These are phyloP conservation scores for Serilophus lunatus DNA, from an alignment of 2,113 vertebrate genomes.

Conservation along the genomic window DNA sequence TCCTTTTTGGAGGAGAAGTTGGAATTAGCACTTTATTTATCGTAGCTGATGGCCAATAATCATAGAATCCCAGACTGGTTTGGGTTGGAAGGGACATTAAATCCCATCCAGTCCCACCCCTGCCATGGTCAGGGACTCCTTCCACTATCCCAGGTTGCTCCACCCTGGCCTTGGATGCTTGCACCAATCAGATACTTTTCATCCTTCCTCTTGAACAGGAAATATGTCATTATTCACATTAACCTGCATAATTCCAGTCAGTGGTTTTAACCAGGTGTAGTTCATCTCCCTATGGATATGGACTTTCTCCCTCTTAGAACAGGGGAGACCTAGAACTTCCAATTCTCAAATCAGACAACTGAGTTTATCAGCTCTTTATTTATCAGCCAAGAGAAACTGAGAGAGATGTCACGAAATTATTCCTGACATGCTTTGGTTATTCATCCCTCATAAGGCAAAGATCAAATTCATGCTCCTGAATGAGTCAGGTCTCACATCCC, in stretches of 20 bases:
- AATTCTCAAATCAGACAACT: background rate
- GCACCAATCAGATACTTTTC: background rate
- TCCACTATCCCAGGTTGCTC: background rate
- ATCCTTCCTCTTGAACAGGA: background rate
- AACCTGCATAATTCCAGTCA: background rate
- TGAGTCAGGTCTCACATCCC: background rate
- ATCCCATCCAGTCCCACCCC: background rate
- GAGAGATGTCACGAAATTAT: background rate
- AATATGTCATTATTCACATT: background rate
- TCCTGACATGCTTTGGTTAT: fast-evolving
- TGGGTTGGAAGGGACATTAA: background rate
- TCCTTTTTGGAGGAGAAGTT: background rate
- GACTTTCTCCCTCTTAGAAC: background rate
- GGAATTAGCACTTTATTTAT: background rate
- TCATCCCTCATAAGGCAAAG: background rate
- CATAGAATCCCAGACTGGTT: background rate
- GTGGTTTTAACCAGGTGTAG: background rate
- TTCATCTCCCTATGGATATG: background rate
- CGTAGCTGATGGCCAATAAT: background rate
- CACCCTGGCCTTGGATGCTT: background rate
- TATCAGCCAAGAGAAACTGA: background rate
- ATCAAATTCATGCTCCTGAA: fast-evolving
- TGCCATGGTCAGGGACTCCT: background rate
- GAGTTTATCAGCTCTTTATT: background rate
- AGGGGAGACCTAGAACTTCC: background rate